Conservation (phyloP, 1,140 invertebrate species). For the Drosophila teissieri region DNA sequence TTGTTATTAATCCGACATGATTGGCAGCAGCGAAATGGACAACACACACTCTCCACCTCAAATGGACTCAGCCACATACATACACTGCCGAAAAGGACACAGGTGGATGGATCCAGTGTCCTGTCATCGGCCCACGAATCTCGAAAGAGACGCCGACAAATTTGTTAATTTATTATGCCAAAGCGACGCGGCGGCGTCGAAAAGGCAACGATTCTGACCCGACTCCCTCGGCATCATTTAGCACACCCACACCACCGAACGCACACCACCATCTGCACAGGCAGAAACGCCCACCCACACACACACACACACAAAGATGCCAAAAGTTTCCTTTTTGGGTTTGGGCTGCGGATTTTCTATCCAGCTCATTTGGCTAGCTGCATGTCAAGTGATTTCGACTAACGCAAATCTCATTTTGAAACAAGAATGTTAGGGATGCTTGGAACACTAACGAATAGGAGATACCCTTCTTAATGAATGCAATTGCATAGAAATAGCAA, state of each 20-base stretch:
- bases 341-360: slow-evolving; percentile 20
- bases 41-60: slow-evolving; percentile 25
- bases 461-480: not conserved
- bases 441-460: fast-evolving
- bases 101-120: slow-evolving; percentile 67
- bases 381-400: slow-evolving; percentile 67
- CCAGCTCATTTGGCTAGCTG: slow-evolving; percentile 52
- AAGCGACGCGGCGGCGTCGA: slow-evolving; percentile 42
- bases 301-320: slow-evolving; percentile 43
- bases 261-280: not conserved
- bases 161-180: slow-evolving; percentile 83
- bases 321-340: slow-evolving; percentile 30
- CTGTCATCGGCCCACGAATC: slow-evolving; percentile 69
- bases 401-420: slow-evolving; percentile 73
- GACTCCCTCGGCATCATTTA: slow-evolving; percentile 63
- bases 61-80: not conserved
- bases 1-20: slow-evolving; percentile 81
- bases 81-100: slow-evolving; percentile 49
- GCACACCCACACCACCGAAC: slow-evolving; percentile 25
- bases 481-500: no score
- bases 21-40: slow-evolving; percentile 79
- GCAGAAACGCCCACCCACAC: slow-evolving; percentile 1
- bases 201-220: slow-evolving; percentile 45
- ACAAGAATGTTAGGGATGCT: slow-evolving; percentile 37
- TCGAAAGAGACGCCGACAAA: slow-evolving; percentile 74